Conservation (phyloP, 2,797 vertebrate genomes). For the Gorsachius magnificus region DNA sequence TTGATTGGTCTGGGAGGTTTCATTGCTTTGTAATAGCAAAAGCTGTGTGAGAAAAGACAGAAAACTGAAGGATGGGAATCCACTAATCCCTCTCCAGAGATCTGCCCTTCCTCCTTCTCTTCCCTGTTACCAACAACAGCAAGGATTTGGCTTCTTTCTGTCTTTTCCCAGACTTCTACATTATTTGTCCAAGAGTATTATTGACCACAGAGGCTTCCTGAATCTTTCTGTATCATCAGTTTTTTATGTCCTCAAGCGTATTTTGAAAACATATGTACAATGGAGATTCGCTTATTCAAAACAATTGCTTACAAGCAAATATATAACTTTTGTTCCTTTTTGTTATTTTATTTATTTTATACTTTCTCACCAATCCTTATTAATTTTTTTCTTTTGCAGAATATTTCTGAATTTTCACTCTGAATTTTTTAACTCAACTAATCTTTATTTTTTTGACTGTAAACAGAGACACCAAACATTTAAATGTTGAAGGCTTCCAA, state of each 20-base stretch:
- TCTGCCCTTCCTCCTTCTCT: background rate
- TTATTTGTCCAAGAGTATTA: background rate
- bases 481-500: background rate
- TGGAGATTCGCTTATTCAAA: background rate
- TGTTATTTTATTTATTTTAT: background rate
- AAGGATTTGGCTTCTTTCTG: background rate
- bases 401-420: background rate
- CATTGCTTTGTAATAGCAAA: background rate
- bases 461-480: background rate
- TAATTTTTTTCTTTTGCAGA: background rate
- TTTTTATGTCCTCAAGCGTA: background rate
- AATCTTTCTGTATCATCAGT: background rate
- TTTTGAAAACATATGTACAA: background rate
- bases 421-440: background rate
- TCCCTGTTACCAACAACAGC: background rate
- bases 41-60: background rate
- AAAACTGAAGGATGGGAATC: background rate
- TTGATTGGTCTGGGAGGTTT: background rate
- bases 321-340: background rate
- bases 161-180: background rate
- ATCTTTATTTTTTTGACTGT: background rate
- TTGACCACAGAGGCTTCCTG: conserved; percentile 37
- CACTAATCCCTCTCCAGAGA: background rate
- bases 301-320: background rate
- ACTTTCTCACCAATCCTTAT: background rate